Base-by-base conservation (phyloP, 2,888 invertebrate genomes). In the Bellardia bayeri region DNA sequence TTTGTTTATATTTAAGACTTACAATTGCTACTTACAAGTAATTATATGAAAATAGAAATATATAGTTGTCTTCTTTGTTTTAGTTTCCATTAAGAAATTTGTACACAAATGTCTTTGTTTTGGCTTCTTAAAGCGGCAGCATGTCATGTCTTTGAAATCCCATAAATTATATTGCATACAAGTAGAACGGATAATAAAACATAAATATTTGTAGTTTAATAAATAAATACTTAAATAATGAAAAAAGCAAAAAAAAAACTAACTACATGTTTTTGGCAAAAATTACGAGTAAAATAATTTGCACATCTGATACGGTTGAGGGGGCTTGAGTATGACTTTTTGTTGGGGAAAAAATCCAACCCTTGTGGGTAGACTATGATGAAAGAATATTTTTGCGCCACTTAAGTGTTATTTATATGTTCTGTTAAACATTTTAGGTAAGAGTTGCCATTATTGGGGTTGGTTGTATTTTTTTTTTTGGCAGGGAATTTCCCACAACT, bases 181-280 rank as follows among this genome's bases (percentile, higher is more conserved):
- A 49, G 68, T 11, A 51, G 33, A 37, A 30, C 11, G 30, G 6
- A 56, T 63, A 80, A 85, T 85, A 75, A 85, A 81, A 81, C 63
- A 78, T 58, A 82, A 82, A 80, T 85, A 69, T 85, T 85, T 69
- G 74, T 42, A 69, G 81, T 81, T 85, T 85, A 85, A 85, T 85
- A 80, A 85, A 80, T 75, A 85, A 85, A 85, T 85, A 75, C 78
- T 84, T 66, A 66, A 84, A 64, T 84, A 72, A 78, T 71, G 51
- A 76, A 71, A 69, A 40, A 7, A 40, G 42, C 66, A 37, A 54
- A 37, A 9, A 8, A 42, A 45, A 2, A n/a, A 79, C 69, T 49
- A 72, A 56, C n/a, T 58, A 69, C 54, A 80, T 58, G 42, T 69
- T 79, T 61, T 74, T 58, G 63, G 16, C 56, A 58, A 42, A 51